A percentile compares a stretch with the other conserved stretches of the same genome.
These are phyloP conservation scores for Thymelicus acteon DNA, from an alignment of 2,888 invertebrate genomes.

Conservation along the genomic window DNA sequence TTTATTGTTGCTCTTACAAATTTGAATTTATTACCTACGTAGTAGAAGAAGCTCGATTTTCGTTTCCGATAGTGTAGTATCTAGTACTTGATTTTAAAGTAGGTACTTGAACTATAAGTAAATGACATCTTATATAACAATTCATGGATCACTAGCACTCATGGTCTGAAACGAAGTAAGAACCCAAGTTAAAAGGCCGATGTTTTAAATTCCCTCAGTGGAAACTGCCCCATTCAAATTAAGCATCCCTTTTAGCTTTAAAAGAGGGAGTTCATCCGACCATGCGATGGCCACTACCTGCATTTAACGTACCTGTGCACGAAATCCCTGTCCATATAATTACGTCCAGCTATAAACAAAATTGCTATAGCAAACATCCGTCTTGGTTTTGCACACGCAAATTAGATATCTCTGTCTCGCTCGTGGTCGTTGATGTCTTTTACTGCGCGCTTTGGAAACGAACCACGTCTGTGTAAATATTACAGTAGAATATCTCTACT, in stretches of 20 bases:
- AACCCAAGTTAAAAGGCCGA: constrained; percentile 63
- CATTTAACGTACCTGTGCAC: constrained; percentile 63
- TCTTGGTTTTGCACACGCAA: constrained; percentile 67
- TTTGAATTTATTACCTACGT: too few relatives aligned
- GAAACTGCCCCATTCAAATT: constrained; percentile 61
- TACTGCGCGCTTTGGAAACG: constrained; percentile 57
- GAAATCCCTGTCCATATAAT: constrained; percentile 75
- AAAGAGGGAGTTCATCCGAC: constrained; percentile 78
- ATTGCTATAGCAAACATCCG: constrained; percentile 60
- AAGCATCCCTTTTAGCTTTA: constrained; percentile 67
- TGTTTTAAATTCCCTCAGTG: constrained; percentile 58
- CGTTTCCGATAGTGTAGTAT: too few relatives aligned
- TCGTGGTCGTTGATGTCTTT: constrained; percentile 79
- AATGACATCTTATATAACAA: constrained; percentile 51
- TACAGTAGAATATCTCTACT: background rate
- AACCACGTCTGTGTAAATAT: background rate
- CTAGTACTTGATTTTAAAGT: too few relatives aligned
- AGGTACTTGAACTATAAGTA: constrained; percentile 15
- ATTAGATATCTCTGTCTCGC: constrained; percentile 55
- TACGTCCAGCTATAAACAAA: constrained; percentile 69
- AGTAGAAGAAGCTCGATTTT: too few relatives aligned
- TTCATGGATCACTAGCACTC: constrained; percentile 75
- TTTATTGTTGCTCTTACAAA: too few relatives aligned
- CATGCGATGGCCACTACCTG: constrained; percentile 75
- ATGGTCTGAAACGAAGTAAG: constrained; percentile 66